phyloP scores from a whole-genome alignment of 2,797 vertebrate genomes.

The Acanthurus leucopareius region DNA sequence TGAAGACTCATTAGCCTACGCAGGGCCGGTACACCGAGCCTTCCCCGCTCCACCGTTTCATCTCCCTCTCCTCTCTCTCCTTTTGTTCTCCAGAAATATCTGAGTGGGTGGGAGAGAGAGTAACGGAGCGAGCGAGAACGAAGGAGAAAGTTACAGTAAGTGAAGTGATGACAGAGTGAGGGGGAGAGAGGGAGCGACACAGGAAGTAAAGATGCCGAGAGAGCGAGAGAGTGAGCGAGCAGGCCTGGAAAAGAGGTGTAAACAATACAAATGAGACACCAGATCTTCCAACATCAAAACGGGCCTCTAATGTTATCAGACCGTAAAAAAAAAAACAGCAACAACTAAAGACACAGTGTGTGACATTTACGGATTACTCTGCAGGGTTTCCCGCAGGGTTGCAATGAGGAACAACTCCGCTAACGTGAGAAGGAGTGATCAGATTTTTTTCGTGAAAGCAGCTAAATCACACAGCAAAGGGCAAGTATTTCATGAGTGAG shows the following conservation, averaged over 20 bases:
- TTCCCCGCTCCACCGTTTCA: constrained; percentile 60
- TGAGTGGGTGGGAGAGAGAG: constrained; percentile 76
- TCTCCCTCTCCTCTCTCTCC: constrained; percentile 70
- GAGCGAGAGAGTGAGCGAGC: constrained; percentile 50
- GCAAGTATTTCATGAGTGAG: not conserved
- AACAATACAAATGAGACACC: not conserved
- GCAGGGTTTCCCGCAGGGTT: not conserved
- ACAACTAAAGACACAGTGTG: not conserved
- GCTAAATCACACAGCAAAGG: constrained; percentile 9
- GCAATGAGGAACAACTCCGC: not conserved
- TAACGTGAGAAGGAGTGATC: not conserved
- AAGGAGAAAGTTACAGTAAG: constrained; percentile 60
- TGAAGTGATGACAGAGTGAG: constrained; percentile 68
- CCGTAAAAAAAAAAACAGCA: not conserved
- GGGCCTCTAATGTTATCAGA: not conserved
- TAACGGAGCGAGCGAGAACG: constrained; percentile 21
- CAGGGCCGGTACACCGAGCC: constrained; percentile 71
- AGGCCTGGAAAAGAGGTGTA: constrained; percentile 29
- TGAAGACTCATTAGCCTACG: constrained; percentile 79
- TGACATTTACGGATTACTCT: not conserved
- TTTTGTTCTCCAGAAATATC: constrained; percentile 84
- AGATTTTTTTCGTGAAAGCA: constrained; percentile 1
- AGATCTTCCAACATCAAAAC: constrained; percentile 4
- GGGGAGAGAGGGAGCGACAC: constrained; percentile 25
- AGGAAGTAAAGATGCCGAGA: constrained; percentile 51